A percentile compares a stretch with the other conserved stretches of the same genome.
phyloP scores from a whole-genome alignment of 2,888 invertebrate species.

The Xestia ashworthii region DNA sequence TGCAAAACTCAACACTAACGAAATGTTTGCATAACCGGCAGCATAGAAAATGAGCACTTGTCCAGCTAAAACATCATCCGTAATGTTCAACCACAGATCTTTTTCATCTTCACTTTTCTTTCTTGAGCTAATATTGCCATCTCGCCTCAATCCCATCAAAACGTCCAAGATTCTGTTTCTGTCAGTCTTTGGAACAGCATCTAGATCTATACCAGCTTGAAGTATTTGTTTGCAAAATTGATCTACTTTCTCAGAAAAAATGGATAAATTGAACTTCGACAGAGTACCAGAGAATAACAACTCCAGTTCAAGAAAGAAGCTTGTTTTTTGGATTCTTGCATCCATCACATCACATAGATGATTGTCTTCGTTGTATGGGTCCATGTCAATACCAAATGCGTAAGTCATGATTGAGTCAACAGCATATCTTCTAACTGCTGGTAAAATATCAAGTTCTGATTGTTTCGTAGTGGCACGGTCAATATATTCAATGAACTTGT shows the following conservation, averaged over 20 bases:
- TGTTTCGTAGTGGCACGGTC: slow-evolving; percentile 53
- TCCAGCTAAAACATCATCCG: slow-evolving; percentile 76
- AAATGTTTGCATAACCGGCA: slow-evolving; percentile 85
- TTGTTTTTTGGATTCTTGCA: slow-evolving; percentile 58
- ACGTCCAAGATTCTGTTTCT: slow-evolving; percentile 66
- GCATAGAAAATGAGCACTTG: slow-evolving; percentile 83
- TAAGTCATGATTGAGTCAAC: slow-evolving; percentile 66
- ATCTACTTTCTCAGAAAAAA: slow-evolving; percentile 59
- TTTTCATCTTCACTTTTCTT: slow-evolving; percentile 44
- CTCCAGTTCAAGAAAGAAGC: slow-evolving; percentile 66
- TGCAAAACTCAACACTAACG: slow-evolving; percentile 77
- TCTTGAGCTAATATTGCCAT: slow-evolving; percentile 38
- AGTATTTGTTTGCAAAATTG: slow-evolving; percentile 67
- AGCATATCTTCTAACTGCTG: slow-evolving; percentile 66
- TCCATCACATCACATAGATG: slow-evolving; percentile 59
- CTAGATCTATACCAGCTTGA: slow-evolving; percentile 52
- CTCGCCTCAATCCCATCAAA: slow-evolving; percentile 59
- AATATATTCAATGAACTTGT: slow-evolving; percentile 71
- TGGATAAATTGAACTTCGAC: slow-evolving; percentile 64
- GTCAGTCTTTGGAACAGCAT: slow-evolving; percentile 31
- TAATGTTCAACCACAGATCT: slow-evolving; percentile 66
- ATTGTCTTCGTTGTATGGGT: slow-evolving; percentile 63
- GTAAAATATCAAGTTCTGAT: slow-evolving; percentile 63
- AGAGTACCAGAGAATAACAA: slow-evolving; percentile 69
- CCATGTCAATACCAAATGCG: slow-evolving; percentile 66